phyloP scores from a whole-genome alignment of 2,113 vertebrate genomes.

The Hippopotamus amphibius region DNA sequence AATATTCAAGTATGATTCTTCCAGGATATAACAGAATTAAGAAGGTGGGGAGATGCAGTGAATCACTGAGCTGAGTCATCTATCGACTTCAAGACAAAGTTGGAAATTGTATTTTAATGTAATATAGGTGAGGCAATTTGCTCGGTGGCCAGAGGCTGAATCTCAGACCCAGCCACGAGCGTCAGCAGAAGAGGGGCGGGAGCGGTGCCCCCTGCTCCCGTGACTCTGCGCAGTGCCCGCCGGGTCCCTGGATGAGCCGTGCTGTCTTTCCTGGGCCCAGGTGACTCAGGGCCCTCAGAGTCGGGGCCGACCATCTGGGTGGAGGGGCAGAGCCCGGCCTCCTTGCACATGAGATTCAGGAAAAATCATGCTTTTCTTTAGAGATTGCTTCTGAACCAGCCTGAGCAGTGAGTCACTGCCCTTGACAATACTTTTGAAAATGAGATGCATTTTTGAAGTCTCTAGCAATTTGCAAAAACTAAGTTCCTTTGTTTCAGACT shows the following conservation, averaged over 20 bases:
- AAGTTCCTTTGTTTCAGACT: neutral
- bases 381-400: neutral
- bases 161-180: neutral
- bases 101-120: slow-evolving; percentile 33
- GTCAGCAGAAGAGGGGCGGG: neutral
- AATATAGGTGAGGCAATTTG: neutral
- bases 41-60: neutral
- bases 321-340: neutral
- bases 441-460: neutral
- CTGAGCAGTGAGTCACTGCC: neutral
- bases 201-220: neutral
- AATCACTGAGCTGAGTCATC: slow-evolving; percentile 65
- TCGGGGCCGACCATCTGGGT: neutral
- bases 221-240: neutral
- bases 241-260: neutral
- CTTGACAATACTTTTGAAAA: neutral
- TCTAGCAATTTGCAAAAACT: neutral
- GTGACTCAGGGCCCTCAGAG: neutral
- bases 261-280: neutral
- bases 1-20: slow-evolving; percentile 5
- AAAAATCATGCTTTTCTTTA: neutral
- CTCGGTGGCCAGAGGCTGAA: neutral
- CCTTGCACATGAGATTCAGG: neutral
- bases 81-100: neutral
- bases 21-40: slow-evolving; percentile 36